These are phyloP conservation scores for Pachydiplax longipennis DNA, from an alignment of 2,888 invertebrate genomes.

Conservation along the genomic window DNA sequence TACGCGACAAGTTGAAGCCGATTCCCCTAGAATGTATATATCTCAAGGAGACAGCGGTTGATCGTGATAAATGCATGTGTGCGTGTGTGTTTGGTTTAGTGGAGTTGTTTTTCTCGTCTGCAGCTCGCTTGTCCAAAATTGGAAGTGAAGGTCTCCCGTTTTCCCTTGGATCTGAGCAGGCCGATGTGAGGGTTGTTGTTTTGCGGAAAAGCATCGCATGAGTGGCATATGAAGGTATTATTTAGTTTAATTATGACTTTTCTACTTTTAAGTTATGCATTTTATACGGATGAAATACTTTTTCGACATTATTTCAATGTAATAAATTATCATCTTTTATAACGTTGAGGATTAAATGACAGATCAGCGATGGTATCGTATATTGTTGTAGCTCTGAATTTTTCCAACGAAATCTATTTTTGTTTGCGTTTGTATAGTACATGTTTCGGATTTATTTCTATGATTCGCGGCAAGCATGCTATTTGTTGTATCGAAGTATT, in stretches of 20 bases:
- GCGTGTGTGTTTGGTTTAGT: not conserved
- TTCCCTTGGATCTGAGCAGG: not conserved
- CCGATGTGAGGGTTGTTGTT: not conserved
- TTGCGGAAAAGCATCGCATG: not conserved
- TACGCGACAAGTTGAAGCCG: not conserved
- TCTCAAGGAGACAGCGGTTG: not conserved
- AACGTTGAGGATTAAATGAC: too few species aligned
- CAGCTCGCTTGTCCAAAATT: not conserved
- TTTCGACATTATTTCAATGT: too few species aligned
- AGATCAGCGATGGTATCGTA: too few species aligned
- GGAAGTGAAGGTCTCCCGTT: constrained; percentile 23
- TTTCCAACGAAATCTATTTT: too few species aligned
- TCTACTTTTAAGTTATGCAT: not conserved
- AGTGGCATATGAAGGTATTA: not conserved
- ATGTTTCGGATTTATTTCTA: too few species aligned
- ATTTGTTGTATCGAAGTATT: too few species aligned
- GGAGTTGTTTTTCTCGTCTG: not conserved
- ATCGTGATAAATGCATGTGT: not conserved
- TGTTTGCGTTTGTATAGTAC: too few species aligned
- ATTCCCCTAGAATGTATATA: not conserved
- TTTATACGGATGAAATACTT: too few species aligned
- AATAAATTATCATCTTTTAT: not conserved
- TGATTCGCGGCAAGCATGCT: too few species aligned
- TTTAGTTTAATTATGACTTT: not conserved
- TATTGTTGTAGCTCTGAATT: not conserved